These are phyloP conservation scores for Stegodyphus dumicola DNA, from an alignment of 1,140 invertebrate genomes.

Conservation along the genomic window DNA sequence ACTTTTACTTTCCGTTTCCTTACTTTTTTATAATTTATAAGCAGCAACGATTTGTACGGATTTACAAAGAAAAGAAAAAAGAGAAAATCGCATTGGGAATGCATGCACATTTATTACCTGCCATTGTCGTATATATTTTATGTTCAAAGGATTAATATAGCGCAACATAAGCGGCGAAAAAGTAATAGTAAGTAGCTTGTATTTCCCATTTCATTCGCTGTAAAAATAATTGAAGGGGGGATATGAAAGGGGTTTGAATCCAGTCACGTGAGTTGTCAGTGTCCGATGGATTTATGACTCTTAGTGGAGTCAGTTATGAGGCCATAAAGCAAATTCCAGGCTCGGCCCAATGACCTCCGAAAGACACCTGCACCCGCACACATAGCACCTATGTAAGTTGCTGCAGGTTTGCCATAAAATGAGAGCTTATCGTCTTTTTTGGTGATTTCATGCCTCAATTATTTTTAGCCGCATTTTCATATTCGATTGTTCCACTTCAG, in stretches of 20 bases:
- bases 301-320: conserved; percentile 49
- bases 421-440: neutral
- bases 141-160: too few relatives aligned
- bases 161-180: too few relatives aligned
- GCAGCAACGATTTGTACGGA: too few relatives aligned
- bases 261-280: conserved; percentile 42
- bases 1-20: too few relatives aligned
- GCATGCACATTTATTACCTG: too few relatives aligned
- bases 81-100: too few relatives aligned
- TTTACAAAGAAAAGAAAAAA: too few relatives aligned
- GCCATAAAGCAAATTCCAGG: conserved; percentile 57
- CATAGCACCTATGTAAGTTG: conserved; percentile 20
- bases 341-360: conserved; percentile 44
- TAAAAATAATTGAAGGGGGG: conserved; percentile 41
- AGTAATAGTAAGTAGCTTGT: too few relatives aligned
- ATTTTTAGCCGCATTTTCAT: neutral
- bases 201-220: neutral
- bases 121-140: too few relatives aligned
- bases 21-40: too few relatives aligned
- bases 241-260: neutral
- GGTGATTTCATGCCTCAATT: neutral
- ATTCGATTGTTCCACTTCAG: neutral
- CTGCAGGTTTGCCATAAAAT: neutral
- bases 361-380: conserved; percentile 33
- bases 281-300: conserved; percentile 54